Evolutionary conservation across 2,797 vertebrate species (phyloP).

Genomic region (Crenuchus spilurus): DNA sequence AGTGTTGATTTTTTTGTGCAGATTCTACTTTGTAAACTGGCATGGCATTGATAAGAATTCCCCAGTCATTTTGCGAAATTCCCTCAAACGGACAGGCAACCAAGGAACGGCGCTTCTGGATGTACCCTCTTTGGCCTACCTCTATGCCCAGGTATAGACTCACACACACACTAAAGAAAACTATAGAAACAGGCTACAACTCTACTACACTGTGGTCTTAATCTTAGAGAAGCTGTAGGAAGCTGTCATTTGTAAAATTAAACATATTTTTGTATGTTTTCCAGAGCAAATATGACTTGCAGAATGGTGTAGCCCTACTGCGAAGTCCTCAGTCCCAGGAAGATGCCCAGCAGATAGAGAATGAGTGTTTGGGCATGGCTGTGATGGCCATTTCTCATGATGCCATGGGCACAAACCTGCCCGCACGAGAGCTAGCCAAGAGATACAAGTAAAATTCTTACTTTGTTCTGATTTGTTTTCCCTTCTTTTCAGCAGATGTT

Average conservation of each 20-base stretch:
- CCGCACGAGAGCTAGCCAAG: slow-evolving; percentile 21
- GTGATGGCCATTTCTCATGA: slow-evolving; percentile 86
- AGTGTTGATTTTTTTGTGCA: slow-evolving; percentile 42
- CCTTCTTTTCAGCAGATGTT: too few species aligned
- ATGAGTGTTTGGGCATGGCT: slow-evolving; percentile 88
- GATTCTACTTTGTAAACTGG: slow-evolving; percentile 87
- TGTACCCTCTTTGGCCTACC: slow-evolving; percentile 78
- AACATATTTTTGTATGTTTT: slow-evolving; percentile 25
- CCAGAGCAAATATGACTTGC: slow-evolving; percentile 85
- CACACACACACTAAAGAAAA: not conserved
- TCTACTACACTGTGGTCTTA: not conserved
- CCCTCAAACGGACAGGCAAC: slow-evolving; percentile 67
- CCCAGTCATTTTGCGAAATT: slow-evolving; percentile 77
- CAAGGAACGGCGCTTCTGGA: slow-evolving; percentile 82
- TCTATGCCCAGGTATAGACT: slow-evolving; percentile 81
- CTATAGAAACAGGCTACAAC: too few species aligned
- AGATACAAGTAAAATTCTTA: slow-evolving; percentile 40
- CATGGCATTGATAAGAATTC: slow-evolving; percentile 82
- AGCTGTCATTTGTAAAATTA: not conserved
- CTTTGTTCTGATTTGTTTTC: too few species aligned
- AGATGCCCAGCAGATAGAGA: slow-evolving; percentile 83
- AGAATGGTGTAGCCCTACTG: slow-evolving; percentile 80
- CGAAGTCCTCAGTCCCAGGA: slow-evolving; percentile 73
- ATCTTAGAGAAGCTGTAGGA: too few species aligned
- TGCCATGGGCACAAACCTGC: slow-evolving; percentile 76